Conservation (phyloP, 1,140 invertebrate species). For the Panulirus ornatus region DNA sequence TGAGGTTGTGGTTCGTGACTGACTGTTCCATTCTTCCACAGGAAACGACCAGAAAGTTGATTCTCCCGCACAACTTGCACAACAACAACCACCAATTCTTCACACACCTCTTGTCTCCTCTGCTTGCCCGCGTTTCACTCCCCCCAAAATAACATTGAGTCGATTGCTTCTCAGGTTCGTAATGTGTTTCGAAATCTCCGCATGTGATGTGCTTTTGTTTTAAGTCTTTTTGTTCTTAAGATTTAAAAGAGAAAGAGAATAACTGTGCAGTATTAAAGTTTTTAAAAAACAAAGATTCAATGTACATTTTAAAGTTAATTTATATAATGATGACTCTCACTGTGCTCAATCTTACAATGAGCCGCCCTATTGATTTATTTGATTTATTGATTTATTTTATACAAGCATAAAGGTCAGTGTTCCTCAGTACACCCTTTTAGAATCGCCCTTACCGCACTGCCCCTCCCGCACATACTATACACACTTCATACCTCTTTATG, state of each 20-base stretch:
- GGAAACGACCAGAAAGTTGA: conserved; percentile 15
- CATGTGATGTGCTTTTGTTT: conserved; percentile 57
- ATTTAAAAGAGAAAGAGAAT: neutral
- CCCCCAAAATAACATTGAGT: conserved; percentile 50
- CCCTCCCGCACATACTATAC: conserved; percentile 10
- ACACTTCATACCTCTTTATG: neutral
- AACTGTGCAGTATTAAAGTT: conserved; percentile 13
- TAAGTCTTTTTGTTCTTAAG: neutral
- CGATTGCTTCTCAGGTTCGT: conserved; percentile 41
- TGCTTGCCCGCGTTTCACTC: conserved; percentile 39
- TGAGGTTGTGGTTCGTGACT: conserved; percentile 15
- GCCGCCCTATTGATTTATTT: neutral
- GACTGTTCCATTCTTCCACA: conserved; percentile 46
- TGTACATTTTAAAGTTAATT: neutral
- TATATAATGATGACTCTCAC: neutral
- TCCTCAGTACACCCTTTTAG: neutral
- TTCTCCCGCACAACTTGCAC: conserved; percentile 16
- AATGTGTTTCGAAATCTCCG: conserved; percentile 52
- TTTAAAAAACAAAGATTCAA: neutral
- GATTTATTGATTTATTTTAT: neutral
- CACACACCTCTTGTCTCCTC: conserved; percentile 28
- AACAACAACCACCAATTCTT: conserved; percentile 21
- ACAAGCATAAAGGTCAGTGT: neutral
- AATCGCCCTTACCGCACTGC: conserved; percentile 5
- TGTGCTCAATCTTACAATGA: neutral